Evolutionary conservation across 2,888 invertebrate genomes (phyloP), one percentile per base, ranked within the genome.

Genomic region (Cheiracanthium punctorium): DNA sequence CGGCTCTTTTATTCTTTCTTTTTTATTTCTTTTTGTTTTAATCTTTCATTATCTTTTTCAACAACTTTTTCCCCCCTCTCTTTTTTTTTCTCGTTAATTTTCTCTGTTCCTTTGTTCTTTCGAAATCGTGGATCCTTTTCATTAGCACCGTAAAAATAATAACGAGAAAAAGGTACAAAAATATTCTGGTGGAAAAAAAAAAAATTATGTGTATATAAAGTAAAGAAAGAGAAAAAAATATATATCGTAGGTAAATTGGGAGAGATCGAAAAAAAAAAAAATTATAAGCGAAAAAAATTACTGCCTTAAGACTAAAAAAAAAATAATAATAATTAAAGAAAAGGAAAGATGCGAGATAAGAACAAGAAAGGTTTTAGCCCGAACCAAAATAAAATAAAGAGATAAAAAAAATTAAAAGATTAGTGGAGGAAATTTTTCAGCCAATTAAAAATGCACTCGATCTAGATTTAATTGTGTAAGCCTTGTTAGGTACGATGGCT

Each of bases 381-480:
- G 67, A 17, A 30, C 14, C 32, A 32, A 32, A 67, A 20, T 33
- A 67, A 33, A 67, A 67, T 67, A n/a, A 32, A 30, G 17, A 33
- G 20, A n/a, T n/a, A 7, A 69, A 69, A 69, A 69, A 37, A 37
- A 37, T 37, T 71, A 82, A 80, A 86, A 86, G 80, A 86, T 86
- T 86, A 86, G 86, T 80, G 80, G 64, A 81, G 76, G 80, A 84
- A 80, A 87, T 87, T 80, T 77, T 81, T 81, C 87, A 87, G 87
- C 87, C 87, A 87, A 87, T 87, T 87, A 87, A 87, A 87, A 87
- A 80, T 73, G 77, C 79, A 81, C 87, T 87, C 87, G 87, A 87
- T 87, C 81, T 80, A 75, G 80, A 75, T 76, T 80, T 86, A 86
- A 86, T 86, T 86, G 85, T 80, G 85, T 86, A 86, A 86, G 85